Base-by-base conservation (phyloP, 2,113 vertebrate species). In the Gnathonemus longibarbis region DNA sequence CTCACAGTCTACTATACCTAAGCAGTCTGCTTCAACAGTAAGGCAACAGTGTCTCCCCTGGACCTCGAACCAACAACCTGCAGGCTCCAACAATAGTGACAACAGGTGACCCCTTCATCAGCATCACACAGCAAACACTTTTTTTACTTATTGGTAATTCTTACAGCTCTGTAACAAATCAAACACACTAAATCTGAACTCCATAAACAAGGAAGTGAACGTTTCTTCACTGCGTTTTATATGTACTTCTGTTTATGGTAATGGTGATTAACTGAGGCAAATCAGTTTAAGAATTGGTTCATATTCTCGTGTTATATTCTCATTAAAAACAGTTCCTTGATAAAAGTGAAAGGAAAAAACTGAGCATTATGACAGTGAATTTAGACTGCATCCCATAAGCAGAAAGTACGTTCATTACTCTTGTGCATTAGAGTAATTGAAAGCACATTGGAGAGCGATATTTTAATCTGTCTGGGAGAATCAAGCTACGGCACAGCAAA, bases 391-490 rank as follows among this genome's bases (percentile, higher is more conserved):
- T 19, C 17, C 31, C 27, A 35, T 39, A 39, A 49, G 46, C 24
- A 48, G 24, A 49, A 49, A 56, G 17, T 27, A 87, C 52, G 19
- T 31, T 39, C 49, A 87, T 39, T 31, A 39, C 31, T 53, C 31
- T 56, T 53, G 13, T 35, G 50, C 50, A 87, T 87, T 58, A 87
- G 84, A 87, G 84, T 87, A 87, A 87, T 58, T 49, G 49, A 87
- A 87, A 87, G 2, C 4, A 42, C 15, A 19, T 21, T 17, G 19
- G 46, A n/a, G n/a, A 53, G 17, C 17, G 0, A 35, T 53, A 19
- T 53, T 87, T 53, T 8, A 87, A 53, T 56, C 50, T 58, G 5
- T n/a, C 42, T 35, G 13, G 50, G 17, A 53, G 27, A 52, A 39
- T 35, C 5, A 56, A 87, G 50, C 46, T 27, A 85, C 45, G 5